phyloP scores from a whole-genome alignment of 2,797 vertebrate species.

The Falco biarmicus region DNA sequence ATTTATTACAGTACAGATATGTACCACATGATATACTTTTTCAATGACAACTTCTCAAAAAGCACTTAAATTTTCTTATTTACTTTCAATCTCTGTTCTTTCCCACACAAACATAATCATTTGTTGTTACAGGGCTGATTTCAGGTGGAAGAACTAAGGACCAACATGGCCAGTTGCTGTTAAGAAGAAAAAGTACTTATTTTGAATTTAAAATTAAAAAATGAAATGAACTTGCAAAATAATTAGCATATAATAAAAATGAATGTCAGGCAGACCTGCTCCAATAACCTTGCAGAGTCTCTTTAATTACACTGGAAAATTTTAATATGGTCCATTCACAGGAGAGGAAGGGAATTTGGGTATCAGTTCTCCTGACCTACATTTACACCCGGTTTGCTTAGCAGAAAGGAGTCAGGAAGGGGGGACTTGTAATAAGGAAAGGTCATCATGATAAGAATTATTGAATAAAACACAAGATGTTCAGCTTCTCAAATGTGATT shows the following conservation, averaged over 20 bases:
- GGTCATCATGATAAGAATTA: background rate
- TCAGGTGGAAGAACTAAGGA: background rate
- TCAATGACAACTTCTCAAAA: background rate
- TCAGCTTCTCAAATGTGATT: background rate
- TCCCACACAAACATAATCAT: background rate
- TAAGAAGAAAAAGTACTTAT: background rate
- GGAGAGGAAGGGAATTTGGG: background rate
- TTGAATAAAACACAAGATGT: background rate
- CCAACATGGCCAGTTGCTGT: background rate
- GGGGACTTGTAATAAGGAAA: background rate
- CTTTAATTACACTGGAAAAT: conserved; percentile 7
- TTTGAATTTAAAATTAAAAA: conserved; percentile 16
- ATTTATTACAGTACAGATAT: background rate
- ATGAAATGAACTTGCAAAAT: background rate
- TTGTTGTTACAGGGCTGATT: background rate
- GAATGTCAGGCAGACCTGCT: background rate
- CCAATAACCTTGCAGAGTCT: background rate
- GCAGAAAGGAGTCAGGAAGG: background rate
- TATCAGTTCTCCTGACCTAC: conserved; percentile 4
- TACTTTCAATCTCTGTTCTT: background rate
- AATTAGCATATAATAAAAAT: conserved; percentile 3
- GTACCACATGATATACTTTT: background rate
- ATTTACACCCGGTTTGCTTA: background rate
- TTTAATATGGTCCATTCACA: background rate
- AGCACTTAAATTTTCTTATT: background rate